A percentile compares a stretch with the other conserved stretches of the same genome.
Conservation (phyloP, 2,888 invertebrate species). For the Sesia apiformis region DNA sequence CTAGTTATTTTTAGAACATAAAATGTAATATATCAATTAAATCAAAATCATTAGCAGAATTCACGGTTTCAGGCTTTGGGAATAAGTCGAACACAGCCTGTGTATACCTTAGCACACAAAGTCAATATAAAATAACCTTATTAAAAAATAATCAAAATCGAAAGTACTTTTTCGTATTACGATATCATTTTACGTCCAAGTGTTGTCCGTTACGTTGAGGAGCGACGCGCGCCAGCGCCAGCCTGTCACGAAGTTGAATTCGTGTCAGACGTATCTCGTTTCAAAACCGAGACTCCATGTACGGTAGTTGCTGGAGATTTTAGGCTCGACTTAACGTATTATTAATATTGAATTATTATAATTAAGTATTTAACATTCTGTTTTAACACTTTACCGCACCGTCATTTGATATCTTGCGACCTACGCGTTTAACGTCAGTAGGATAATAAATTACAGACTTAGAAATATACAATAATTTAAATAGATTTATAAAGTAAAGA, state of each 20-base stretch:
- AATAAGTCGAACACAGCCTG: no score
- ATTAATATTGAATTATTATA: constrained; percentile 5
- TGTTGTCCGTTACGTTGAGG: constrained; percentile 11
- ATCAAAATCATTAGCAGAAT: no score
- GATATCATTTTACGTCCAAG: constrained; percentile 9
- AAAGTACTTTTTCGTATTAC: constrained; percentile 8
- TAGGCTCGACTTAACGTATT: constrained; percentile 11
- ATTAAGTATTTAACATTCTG: neutral
- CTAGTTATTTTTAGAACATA: no score
- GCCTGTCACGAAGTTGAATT: constrained; percentile 13
- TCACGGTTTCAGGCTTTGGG: no score
- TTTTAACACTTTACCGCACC: neutral
- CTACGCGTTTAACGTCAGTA: neutral
- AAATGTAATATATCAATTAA: no score
- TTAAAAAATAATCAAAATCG: constrained; percentile 1
- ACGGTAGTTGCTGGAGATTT: constrained; percentile 14
- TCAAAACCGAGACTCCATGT: constrained; percentile 11
- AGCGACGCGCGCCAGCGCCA: constrained; percentile 13
- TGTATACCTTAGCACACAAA: neutral
- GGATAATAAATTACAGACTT: constrained; percentile 7
- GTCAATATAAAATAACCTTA: neutral
- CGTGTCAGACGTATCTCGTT: constrained; percentile 25
- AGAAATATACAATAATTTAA: no score
- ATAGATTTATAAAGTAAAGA: no score
- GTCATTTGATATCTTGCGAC: neutral